Conservation (phyloP, 2,113 vertebrate species). For the Malurus cyaneus region DNA sequence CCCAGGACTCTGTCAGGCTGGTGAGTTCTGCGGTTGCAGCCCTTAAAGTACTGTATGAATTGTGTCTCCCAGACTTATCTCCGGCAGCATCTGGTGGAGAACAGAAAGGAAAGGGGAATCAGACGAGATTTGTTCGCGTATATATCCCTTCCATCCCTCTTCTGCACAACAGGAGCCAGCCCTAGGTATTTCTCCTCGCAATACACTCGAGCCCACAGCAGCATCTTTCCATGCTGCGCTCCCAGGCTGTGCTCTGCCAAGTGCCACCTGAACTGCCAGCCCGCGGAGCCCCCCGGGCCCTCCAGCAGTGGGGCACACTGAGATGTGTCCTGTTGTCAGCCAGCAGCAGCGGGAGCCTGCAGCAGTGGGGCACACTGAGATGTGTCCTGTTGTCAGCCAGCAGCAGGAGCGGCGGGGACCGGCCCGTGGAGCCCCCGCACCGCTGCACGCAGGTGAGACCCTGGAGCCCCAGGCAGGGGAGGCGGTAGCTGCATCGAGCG, state of each 20-base stretch:
- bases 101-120: not conserved
- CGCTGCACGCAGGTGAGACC: not conserved
- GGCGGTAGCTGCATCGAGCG: not conserved
- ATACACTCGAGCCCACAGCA: not conserved
- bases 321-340: not conserved
- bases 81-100: not conserved
- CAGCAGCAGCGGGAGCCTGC: not conserved
- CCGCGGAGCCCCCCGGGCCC: fast-evolving
- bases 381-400: not conserved
- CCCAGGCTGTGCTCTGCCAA: not conserved
- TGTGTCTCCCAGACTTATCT: not conserved
- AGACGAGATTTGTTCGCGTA: not conserved
- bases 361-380: not conserved
- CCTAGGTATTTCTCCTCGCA: not conserved
- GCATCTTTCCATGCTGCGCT: not conserved
- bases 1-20: not conserved
- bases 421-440: fast-evolving
- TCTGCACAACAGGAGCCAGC: not conserved
- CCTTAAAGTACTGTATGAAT: not conserved
- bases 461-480: not conserved
- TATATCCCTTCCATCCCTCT: not conserved
- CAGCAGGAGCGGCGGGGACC: not conserved
- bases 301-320: not conserved
- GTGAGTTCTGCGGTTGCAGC: not conserved
- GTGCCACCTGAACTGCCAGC: not conserved